phyloP scores from a whole-genome alignment of 1,140 invertebrate genomes.

The Trachelipus rathkii region DNA sequence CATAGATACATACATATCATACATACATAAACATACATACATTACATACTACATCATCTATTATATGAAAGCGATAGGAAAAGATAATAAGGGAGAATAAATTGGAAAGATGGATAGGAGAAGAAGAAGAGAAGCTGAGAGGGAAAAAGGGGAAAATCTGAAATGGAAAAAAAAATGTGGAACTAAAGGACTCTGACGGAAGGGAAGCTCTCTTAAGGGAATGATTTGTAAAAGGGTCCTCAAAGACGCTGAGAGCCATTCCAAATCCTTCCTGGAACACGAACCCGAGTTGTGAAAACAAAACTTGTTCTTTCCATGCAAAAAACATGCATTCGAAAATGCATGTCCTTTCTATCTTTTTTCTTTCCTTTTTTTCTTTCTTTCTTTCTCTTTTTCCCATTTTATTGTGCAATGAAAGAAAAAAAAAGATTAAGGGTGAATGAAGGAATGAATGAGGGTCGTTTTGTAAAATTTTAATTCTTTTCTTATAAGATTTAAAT shows the following conservation, averaged over 20 bases:
- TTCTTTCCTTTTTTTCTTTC: neutral
- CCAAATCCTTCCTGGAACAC: neutral
- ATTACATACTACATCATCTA: too few relatives aligned
- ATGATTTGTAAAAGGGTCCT: neutral
- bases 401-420: neutral
- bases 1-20: too few relatives aligned
- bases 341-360: neutral
- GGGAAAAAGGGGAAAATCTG: neutral
- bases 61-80: too few relatives aligned
- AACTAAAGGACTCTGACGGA: neutral
- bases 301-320: neutral
- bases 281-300: neutral
- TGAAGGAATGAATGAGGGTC: too few relatives aligned
- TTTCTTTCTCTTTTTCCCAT: neutral
- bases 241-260: neutral
- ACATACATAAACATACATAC: too few relatives aligned
- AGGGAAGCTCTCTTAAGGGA: conserved; percentile 1
- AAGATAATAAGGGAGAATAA: too few relatives aligned
- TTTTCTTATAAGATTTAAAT: too few relatives aligned
- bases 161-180: neutral
- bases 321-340: neutral
- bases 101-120: neutral
- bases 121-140: neutral
- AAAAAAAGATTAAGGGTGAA: neutral
- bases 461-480: too few relatives aligned